Conservation (phyloP, 1,140 invertebrate species). For the Lithobius niger region DNA sequence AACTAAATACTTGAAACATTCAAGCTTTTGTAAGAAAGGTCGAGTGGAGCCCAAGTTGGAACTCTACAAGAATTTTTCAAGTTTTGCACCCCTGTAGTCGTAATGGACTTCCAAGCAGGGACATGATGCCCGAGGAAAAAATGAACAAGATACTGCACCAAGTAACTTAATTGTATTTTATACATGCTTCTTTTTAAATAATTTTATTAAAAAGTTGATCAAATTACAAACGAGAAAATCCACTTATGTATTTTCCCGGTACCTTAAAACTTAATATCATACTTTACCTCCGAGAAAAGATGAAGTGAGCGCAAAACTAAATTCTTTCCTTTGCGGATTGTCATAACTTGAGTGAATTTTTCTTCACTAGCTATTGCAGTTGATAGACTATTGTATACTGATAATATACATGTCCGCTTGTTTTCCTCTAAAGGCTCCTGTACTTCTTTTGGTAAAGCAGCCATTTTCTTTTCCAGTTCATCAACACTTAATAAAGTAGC, state of each 20-base stretch:
- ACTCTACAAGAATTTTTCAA: too few species aligned
- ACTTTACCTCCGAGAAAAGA: slow-evolving; percentile 3
- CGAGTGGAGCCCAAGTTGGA: too few species aligned
- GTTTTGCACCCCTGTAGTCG: too few species aligned
- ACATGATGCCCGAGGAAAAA: too few species aligned
- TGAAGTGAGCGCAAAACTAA: background rate
- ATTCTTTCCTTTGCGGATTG: slow-evolving; percentile 9
- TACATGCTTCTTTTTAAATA: too few species aligned
- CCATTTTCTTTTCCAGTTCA: slow-evolving; percentile 45
- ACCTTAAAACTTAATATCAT: background rate
- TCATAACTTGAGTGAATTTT: slow-evolving; percentile 4
- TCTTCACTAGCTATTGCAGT: slow-evolving; percentile 2
- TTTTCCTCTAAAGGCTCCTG: slow-evolving; percentile 1
- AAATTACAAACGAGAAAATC: background rate
- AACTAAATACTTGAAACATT: too few species aligned
- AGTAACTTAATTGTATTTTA: too few species aligned
- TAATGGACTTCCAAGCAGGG: too few species aligned
- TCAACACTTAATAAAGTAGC: slow-evolving; percentile 52
- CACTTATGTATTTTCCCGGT: background rate
- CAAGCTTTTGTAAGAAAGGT: too few species aligned
- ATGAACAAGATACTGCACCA: too few species aligned
- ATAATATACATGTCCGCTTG: background rate
- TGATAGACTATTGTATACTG: background rate
- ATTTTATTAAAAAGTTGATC: background rate
- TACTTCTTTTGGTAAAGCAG: slow-evolving; percentile 6